Percentiles rank a stretch among this genome's conserved stretches.
These are phyloP conservation scores for Ornithoptera priamus DNA, from an alignment of 2,888 invertebrate species.

Conservation along the genomic window DNA sequence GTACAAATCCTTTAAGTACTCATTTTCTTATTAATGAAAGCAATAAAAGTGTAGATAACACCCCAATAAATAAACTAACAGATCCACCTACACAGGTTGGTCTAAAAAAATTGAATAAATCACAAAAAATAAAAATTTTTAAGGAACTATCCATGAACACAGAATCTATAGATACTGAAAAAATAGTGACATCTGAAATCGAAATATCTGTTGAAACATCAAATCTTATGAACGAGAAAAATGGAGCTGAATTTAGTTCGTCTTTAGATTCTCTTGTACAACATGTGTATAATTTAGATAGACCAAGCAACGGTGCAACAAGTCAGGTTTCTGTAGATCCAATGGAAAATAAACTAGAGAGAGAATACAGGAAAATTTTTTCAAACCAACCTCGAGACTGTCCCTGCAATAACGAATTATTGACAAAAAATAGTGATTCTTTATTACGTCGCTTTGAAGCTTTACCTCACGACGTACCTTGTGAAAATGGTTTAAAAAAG, in stretches of 20 bases:
- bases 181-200: conserved; percentile 30
- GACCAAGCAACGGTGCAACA: conserved; percentile 46
- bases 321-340: conserved; percentile 46
- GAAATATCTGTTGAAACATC: conserved; percentile 20
- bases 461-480: conserved; percentile 49
- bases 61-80: background rate
- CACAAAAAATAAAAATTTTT: conserved; percentile 31
- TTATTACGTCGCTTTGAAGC: conserved; percentile 59
- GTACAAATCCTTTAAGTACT: conserved; percentile 46
- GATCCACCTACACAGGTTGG: conserved; percentile 20
- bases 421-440: conserved; percentile 52
- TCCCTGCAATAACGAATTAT: conserved; percentile 39
- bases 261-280: conserved; percentile 65
- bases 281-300: conserved; percentile 62
- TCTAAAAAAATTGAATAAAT: conserved; percentile 25
- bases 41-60: conserved; percentile 41
- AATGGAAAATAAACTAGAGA: conserved; percentile 64
- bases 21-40: conserved; percentile 20
- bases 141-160: conserved; percentile 29
- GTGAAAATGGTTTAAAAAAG: conserved; percentile 50
- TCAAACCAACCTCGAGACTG: conserved; percentile 44
- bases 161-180: conserved; percentile 33
- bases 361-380: conserved; percentile 60
- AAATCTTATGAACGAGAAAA: conserved; percentile 33
- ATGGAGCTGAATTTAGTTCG: conserved; percentile 39